A percentile compares a stretch with the other conserved stretches of the same genome.
Conservation (phyloP, 1,140 invertebrate species). For the Ylistrum balloti region DNA sequence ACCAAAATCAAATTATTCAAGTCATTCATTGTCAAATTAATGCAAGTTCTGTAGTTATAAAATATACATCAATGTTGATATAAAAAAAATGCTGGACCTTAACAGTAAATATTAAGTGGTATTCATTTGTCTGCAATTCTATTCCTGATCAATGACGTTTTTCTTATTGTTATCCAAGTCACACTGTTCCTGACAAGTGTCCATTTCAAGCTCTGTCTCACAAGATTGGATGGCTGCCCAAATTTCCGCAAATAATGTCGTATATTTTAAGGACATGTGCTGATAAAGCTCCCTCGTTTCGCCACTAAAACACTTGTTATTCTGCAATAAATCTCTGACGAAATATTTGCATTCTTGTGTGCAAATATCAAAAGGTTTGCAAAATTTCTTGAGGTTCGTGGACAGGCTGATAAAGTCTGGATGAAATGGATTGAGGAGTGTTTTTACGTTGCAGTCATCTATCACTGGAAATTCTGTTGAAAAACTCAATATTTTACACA, state of each 20-base stretch:
- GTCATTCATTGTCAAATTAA: too few relatives aligned
- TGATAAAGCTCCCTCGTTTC: conserved; percentile 52
- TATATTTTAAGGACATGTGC: neutral
- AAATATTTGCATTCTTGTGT: conserved; percentile 55
- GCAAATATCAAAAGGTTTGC: conserved; percentile 46
- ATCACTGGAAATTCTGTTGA: too few relatives aligned
- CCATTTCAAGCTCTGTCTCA: conserved; percentile 40
- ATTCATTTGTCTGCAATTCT: too few relatives aligned
- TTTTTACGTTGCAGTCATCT: conserved; percentile 58
- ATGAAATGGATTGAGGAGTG: neutral
- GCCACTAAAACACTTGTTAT: conserved; percentile 65
- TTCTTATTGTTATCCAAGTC: too few relatives aligned
- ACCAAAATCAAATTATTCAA: too few relatives aligned
- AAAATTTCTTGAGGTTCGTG: conserved; percentile 45
- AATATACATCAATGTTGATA: too few relatives aligned
- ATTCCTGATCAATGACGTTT: too few relatives aligned
- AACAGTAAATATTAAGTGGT: too few relatives aligned
- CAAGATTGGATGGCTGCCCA: conserved; percentile 45
- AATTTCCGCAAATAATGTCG: neutral
- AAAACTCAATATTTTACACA: too few relatives aligned
- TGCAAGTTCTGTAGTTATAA: too few relatives aligned
- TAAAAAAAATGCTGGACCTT: too few relatives aligned
- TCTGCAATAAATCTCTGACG: conserved; percentile 46
- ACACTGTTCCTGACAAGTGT: too few relatives aligned
- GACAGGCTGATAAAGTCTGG: neutral